Conservation (phyloP, 2,113 vertebrate genomes). For the Hemicordylus capensis region DNA sequence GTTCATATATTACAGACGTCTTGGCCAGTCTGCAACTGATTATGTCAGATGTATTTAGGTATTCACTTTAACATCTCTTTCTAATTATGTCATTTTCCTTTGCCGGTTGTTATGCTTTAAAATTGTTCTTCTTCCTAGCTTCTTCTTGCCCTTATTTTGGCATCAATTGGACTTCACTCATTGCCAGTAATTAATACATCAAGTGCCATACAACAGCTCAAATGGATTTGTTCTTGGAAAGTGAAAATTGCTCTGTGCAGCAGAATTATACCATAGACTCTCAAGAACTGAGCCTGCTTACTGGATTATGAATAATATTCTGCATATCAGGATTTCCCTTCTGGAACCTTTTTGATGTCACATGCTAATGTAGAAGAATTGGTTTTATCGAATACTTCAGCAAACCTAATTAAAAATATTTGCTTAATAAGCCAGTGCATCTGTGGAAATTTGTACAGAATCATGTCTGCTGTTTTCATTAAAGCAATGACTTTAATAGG, state of each 20-base stretch:
- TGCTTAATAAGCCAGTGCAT: background rate
- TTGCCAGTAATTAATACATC: background rate
- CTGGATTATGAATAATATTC: background rate
- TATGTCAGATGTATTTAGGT: background rate
- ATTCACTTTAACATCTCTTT: background rate
- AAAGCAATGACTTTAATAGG: background rate
- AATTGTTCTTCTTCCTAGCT: background rate
- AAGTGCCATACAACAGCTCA: background rate
- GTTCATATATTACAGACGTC: background rate
- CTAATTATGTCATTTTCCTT: conserved; percentile 14
- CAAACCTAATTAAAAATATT: background rate
- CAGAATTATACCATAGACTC: background rate
- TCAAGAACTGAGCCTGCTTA: background rate
- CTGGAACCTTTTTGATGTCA: background rate
- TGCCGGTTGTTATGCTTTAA: conserved; percentile 14
- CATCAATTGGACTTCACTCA: background rate
- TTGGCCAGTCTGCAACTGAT: background rate
- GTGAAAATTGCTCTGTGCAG: background rate
- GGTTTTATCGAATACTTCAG: background rate
- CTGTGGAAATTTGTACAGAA: background rate
- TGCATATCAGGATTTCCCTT: conserved; percentile 2
- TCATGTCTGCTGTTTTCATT: background rate
- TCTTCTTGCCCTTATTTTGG: conserved; percentile 15
- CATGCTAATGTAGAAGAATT: background rate
- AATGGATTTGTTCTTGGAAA: conserved; percentile 6